phyloP scores from a whole-genome alignment of 2,888 invertebrate species.

The Drosophila dives region DNA sequence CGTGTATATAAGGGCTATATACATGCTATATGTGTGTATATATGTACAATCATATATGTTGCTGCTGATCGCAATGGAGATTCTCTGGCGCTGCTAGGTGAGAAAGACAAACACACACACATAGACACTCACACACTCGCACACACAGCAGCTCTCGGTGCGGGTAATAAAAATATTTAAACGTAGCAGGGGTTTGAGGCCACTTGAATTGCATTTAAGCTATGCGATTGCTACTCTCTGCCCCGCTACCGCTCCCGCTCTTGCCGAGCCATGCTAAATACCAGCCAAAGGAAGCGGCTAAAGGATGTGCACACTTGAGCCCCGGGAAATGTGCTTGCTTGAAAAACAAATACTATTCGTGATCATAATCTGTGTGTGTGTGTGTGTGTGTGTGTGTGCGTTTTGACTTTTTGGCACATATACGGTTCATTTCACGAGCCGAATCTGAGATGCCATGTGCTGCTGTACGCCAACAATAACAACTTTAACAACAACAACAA shows the following conservation, averaged over 20 bases:
- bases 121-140: slow-evolving; percentile 1
- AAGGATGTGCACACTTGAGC: slow-evolving; percentile 71
- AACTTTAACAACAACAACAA: slow-evolving; percentile 27
- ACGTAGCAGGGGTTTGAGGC: slow-evolving; percentile 20
- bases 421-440: slow-evolving; percentile 59
- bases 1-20: slow-evolving; percentile 8
- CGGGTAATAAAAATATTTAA: slow-evolving; percentile 45
- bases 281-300: slow-evolving; percentile 46
- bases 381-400: slow-evolving; percentile 5
- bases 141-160: slow-evolving; percentile 30
- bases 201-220: slow-evolving; percentile 45
- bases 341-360: slow-evolving; percentile 38
- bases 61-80: slow-evolving; percentile 20
- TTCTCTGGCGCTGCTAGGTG: slow-evolving; percentile 59
- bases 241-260: rapidly evolving
- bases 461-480: slow-evolving; percentile 38
- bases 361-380: neutral
- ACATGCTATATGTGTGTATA: slow-evolving; percentile 6
- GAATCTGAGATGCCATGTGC: slow-evolving; percentile 55
- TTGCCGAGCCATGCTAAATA: slow-evolving; percentile 19
- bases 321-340: slow-evolving; percentile 45
- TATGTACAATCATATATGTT: slow-evolving; percentile 17
- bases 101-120: slow-evolving; percentile 44
- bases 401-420: slow-evolving; percentile 62
- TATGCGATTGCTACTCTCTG: slow-evolving; percentile 14